phyloP scores from a whole-genome alignment of 2,113 vertebrate species.

The Lipotes vexillifer region DNA sequence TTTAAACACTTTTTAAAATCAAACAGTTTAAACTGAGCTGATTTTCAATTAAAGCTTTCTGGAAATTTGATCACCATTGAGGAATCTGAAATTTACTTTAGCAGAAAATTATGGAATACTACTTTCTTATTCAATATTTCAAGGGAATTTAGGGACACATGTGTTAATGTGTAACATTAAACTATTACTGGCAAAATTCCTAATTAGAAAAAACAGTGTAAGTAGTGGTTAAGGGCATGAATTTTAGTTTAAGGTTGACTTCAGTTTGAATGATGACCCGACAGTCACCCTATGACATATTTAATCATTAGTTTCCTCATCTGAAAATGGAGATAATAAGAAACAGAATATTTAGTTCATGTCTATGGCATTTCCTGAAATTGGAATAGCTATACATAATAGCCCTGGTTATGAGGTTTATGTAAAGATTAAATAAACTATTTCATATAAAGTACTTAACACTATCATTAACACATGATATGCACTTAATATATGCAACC shows the following conservation, averaged over 20 bases:
- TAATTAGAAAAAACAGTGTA: background rate
- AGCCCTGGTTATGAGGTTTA: background rate
- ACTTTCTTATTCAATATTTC: background rate
- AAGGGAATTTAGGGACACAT: background rate
- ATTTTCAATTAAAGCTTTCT: background rate
- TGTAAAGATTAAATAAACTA: background rate
- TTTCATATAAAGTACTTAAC: background rate
- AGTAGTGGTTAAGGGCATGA: background rate
- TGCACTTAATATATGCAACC: background rate
- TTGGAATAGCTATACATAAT: background rate
- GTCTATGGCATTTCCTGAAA: background rate
- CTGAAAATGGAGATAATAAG: background rate
- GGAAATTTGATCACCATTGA: background rate
- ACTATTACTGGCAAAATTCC: background rate
- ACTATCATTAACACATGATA: background rate
- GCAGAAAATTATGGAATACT: background rate
- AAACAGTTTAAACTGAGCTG: background rate
- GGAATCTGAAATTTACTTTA: background rate
- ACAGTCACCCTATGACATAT: background rate
- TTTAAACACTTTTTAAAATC: background rate
- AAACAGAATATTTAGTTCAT: background rate
- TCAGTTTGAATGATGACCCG: background rate
- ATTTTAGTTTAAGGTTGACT: background rate
- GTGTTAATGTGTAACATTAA: background rate
- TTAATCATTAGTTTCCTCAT: background rate